A percentile compares a stretch with the other conserved stretches of the same genome.
These are phyloP conservation scores for Altica lythri DNA, from an alignment of 2,888 invertebrate genomes.

Conservation along the genomic window DNA sequence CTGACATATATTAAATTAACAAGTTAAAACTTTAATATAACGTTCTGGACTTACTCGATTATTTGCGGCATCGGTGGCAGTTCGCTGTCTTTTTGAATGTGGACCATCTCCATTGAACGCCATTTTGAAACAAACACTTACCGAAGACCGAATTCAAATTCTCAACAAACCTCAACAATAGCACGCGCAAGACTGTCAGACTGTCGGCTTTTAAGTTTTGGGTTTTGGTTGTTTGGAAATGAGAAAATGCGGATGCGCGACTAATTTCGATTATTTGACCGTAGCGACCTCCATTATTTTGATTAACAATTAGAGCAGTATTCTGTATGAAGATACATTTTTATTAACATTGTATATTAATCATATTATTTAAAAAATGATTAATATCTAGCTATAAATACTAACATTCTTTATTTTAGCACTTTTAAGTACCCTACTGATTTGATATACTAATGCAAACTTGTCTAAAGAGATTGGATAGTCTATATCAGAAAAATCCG, in stretches of 20 bases:
- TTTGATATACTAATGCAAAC: too few species aligned
- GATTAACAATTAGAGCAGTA: too few species aligned
- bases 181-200: conserved; percentile 56
- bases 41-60: conserved; percentile 56
- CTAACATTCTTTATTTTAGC: too few species aligned
- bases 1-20: not conserved
- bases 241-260: conserved; percentile 39
- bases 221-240: conserved; percentile 25
- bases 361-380: too few species aligned
- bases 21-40: not conserved
- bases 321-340: too few species aligned
- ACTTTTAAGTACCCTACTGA: too few species aligned
- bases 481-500: too few species aligned
- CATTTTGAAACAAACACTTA: conserved; percentile 68
- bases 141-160: conserved; percentile 35
- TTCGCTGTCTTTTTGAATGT: conserved; percentile 58
- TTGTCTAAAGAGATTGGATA: too few species aligned
- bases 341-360: too few species aligned
- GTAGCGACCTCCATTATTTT: conserved; percentile 35
- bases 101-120: conserved; percentile 73
- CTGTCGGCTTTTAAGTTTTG: conserved; percentile 46
- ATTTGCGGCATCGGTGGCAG: conserved; percentile 56
- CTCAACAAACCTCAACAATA: conserved; percentile 49
- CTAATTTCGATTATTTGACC: conserved; percentile 35
- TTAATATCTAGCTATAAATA: too few species aligned